Evolutionary conservation across 1,140 invertebrate genomes (phyloP).

Genomic region (Homarus americanus): DNA sequence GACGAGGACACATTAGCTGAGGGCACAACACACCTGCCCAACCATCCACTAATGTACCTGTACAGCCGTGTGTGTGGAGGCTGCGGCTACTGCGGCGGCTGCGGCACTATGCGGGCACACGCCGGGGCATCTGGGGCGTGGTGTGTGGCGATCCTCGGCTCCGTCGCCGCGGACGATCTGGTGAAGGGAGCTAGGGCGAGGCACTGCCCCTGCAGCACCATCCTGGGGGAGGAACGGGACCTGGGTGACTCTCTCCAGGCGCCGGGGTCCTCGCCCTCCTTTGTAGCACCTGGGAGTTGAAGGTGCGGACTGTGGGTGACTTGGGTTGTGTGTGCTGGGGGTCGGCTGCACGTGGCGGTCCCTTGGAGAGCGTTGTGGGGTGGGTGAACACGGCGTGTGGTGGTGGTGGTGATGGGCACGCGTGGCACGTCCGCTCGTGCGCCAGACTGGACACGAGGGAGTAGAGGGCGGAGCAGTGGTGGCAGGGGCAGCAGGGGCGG

Average conservation of each 20-base stretch:
- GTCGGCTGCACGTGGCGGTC: neutral
- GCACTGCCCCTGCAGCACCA: neutral
- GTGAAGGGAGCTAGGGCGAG: neutral
- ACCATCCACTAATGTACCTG: constrained; percentile 33
- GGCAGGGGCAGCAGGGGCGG: constrained; percentile 49
- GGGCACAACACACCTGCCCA: too few relatives aligned
- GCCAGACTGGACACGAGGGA: constrained; percentile 46
- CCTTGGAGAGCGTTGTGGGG: too few relatives aligned
- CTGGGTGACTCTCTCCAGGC: neutral
- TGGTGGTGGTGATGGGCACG: constrained; percentile 18
- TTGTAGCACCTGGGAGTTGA: constrained; percentile 58
- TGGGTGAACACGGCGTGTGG: neutral
- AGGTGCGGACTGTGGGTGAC: constrained; percentile 53
- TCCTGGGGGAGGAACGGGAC: constrained; percentile 22
- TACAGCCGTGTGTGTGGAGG: constrained; percentile 14
- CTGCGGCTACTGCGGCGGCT: constrained; percentile 37
- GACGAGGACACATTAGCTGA: too few relatives aligned
- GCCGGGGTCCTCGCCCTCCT: neutral
- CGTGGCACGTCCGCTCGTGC: constrained; percentile 31
- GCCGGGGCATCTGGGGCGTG: constrained; percentile 7
- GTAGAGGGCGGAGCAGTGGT: constrained; percentile 57
- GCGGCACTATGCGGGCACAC: constrained; percentile 62
- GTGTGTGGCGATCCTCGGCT: neutral
- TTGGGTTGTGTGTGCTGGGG: constrained; percentile 7
- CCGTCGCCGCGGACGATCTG: constrained; percentile 22